Evolutionary conservation across 1,140 invertebrate genomes (phyloP), one percentile per base, ranked within the genome.

Genomic region (Drosophila leontia): DNA sequence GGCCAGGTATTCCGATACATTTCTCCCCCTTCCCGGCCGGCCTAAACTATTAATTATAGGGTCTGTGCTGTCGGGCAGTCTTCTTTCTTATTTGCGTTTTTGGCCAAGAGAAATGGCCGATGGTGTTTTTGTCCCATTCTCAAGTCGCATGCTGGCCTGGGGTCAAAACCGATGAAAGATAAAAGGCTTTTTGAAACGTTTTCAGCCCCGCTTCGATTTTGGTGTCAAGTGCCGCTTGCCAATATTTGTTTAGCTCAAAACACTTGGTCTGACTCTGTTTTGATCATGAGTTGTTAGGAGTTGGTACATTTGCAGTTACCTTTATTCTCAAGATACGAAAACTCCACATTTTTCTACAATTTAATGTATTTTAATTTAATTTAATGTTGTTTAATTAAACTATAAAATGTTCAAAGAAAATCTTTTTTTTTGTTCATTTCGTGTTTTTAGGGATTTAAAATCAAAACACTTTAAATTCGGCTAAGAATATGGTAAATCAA

Each of bases 11-110:
- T 58, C 60, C 63, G 45, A 60, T 60, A 79, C 51, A 71, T 76
- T 80, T 72, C 78, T 53, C 59, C 76, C 37, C 69, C 61, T 17
- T 23, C 32, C 77, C 75, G 19, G 19, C 35, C 53, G 29, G 50
- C 50, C 19, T 39, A 23, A 72, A 58, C 63, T 68, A 76, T 85
- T 85, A 78, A 82, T 87, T 86, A 87, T 87, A 67, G 63, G 75
- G 74, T 50, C 50, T 37, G 48, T 50, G 61, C 45, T 15, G 53
- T 64, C 53, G n/a, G 44, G 12, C 50, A 35, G 19, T 85, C 74
- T 63, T 82, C 35, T 82, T 71, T 62, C 34, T 47, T 64, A 65
- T 82, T 50, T 51, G 78, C 51, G 59, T 78, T 83, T 78, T 83
- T 75, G 78, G 67, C 77, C 77, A 64, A 75, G 65, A 88, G 56